Conservation (phyloP, 2,888 invertebrate genomes). For the Abscondita cerata region DNA sequence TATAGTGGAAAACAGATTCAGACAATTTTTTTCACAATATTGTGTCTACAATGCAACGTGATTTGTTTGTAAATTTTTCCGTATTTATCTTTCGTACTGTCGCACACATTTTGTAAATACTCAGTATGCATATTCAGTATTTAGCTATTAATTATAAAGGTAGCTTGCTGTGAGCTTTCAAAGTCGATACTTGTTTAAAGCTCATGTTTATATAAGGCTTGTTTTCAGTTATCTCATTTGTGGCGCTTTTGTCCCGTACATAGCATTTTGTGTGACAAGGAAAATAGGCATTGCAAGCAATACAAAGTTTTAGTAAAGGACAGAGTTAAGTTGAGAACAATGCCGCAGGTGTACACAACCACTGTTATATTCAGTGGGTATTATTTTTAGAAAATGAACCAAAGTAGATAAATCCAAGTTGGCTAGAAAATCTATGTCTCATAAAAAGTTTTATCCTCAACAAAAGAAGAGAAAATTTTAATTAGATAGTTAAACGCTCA, state of each 20-base stretch:
- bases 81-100: neutral
- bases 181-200: constrained; percentile 41
- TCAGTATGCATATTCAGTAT: constrained; percentile 12
- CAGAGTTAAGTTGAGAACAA: constrained; percentile 46
- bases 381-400: constrained; percentile 57
- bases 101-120: neutral
- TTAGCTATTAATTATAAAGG: constrained; percentile 22
- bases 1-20: too few species aligned
- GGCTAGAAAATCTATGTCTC: constrained; percentile 34
- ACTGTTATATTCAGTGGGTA: constrained; percentile 53
- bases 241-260: constrained; percentile 38
- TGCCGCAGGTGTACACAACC: constrained; percentile 53
- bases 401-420: constrained; percentile 54
- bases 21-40: too few species aligned
- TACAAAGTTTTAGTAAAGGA: constrained; percentile 28
- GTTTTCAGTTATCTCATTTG: constrained; percentile 42
- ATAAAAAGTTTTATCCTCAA: constrained; percentile 37
- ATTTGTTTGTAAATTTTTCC: too few species aligned
- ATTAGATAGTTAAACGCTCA: constrained; percentile 1
- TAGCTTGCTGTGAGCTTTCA: constrained; percentile 19
- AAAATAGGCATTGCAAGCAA: constrained; percentile 16
- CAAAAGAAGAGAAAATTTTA: constrained; percentile 20
- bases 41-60: too few species aligned
- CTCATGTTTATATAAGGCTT: constrained; percentile 42
- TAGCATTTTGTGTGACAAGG: constrained; percentile 33